Base-by-base conservation (phyloP, 2,797 vertebrate genomes). In the Heterohyrax brucei region DNA sequence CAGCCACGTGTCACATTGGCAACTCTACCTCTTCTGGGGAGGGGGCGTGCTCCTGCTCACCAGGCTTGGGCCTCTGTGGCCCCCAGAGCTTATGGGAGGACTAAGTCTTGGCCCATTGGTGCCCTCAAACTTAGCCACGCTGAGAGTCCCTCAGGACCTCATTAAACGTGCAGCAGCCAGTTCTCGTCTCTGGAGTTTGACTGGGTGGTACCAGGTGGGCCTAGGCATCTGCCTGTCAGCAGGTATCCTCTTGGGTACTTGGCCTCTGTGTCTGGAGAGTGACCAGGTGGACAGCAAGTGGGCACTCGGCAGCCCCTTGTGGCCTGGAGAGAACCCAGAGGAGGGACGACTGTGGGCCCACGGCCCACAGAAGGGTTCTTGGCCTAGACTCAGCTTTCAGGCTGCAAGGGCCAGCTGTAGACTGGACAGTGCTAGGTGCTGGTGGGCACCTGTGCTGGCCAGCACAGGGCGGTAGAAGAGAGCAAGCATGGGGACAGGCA, bases 21-120 rank as follows among this genome's bases (percentile, higher is more conserved):
- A 2, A 53, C 39, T 39, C 10, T 24, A 10, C 28, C 39, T 39
- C 10, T 24, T 10, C 28, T 1, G 2, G 5, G 18, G 16, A 46
- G 48, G 53, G n/a, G 39, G 30, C 0, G 0, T 22, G 5, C 80
- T 26, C 30, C 73, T 76, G 73, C 33, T 33, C 39, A 46, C 33
- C 73, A 6, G 13, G 7, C 5, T 21, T n/a, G 16, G 75, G 75
- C 39, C 12, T 39, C 39, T 22, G 75, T 44, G 3, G 24, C 66
- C 28, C 28, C 66, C 10, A 14, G 28, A n/a, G 26, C 66, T 30
- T n/a, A 56, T n/a, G 0, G 8, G 70, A 83, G 64, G 33, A 10
- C 44, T 39, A 10, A 21, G 48, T 26, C 28, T 14, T 0, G 0
- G 10, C 33, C 6, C 14, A n/a, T 22, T 77, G 0, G 0, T 5